Evolutionary conservation across 2,888 invertebrate genomes (phyloP), one percentile per base, ranked within the genome.

Genomic region (Amiota minor): DNA sequence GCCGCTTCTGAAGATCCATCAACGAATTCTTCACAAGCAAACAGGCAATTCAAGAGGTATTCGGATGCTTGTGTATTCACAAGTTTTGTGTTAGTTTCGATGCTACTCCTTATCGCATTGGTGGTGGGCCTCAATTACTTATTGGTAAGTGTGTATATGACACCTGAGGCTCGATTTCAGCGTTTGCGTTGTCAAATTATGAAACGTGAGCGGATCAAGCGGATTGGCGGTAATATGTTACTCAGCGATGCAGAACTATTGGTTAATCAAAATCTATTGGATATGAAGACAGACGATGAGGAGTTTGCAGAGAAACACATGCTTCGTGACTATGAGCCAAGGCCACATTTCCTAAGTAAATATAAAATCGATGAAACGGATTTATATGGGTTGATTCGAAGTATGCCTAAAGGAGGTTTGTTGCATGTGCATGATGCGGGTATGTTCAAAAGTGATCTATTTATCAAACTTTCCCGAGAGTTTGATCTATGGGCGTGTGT

Each of bases 381-480:
- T 79, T 92, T 95, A 0, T 95, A 92, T 82, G 87, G 91, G 74
- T 90, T 94, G 6, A 92, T 95, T 16, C 90, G 91, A 72, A 89
- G 89, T 65, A 91, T 96, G 91, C 95, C 95, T 0, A 96, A 96
- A 89, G 95, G 94, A 9, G 93, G 92, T 0, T 91, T 92, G 0
- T 88, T 95, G 9, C 95, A 95, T 84, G 90, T 92, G 0, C 95
- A 95, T 81, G 92, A 94, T 75, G 91, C 92, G 76, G 92, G 92
- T 0, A 89, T 93, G 1, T 90, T 91, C 9, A 92, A 92, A 0
- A 88, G 91, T 0, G 92, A 94, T 75, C 93, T 91, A 77, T 79
- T 94, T 0, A 82, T 93, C 61, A 92, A 93, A n/a, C 73, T 82
- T 1, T 79, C 76, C 0, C 64, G 72, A 6, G 65, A 49, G 1